Evolutionary conservation across 1,140 invertebrate genomes (phyloP), one percentile per base, ranked within the genome.

Genomic region (Mycetomoellerius zeteki): DNA sequence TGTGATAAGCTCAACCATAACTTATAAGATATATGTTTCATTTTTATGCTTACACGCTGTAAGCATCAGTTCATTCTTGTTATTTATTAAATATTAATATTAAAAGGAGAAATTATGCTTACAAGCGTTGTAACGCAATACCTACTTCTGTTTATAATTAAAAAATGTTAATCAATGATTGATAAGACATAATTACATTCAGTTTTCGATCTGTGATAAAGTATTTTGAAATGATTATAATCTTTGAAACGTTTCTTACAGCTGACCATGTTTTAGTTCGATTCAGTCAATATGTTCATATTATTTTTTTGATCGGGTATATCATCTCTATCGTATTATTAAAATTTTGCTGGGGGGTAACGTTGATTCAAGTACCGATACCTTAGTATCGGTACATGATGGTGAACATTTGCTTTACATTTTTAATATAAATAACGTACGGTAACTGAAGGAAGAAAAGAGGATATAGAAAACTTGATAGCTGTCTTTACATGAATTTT

Each of bases 361-460:
- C 5, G 10, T 14, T 43, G 10, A 54, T 19, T 72, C 10, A 33
- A 33, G 50, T 21, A n/a, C n/a, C n/a, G n/a, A n/a, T n/a, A n/a
- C 19, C 1, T 56, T 33, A 56, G 2, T n/a, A 56, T 2, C 8
- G 0, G 6, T 21, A 54, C 3, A 30, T 30, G 8, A 14, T 56
- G 27, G 19, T 30, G 27, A 65, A 43, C 30, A n/a, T 30, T n/a
- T 54, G 19, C 3, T n/a, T 75, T 75, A 16, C 7, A 75, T 58
- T 75, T 77, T 88, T 77, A 73, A 84, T 37, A 19, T 3, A 84
- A 75, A 76, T 52, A 24, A 84, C 14, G n/a, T 43, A 50, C 12
- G 16, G 27, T 8, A 19, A 12, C 1, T 8, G 2, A 21, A 30
- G 3, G 37, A 72, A 30, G 12, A 16, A 21, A n/a, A 60, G 10